A percentile compares a stretch with the other conserved stretches of the same genome.
Evolutionary conservation across 2,113 vertebrate species (phyloP).

Genomic region (Nothobranchius furzeri): DNA sequence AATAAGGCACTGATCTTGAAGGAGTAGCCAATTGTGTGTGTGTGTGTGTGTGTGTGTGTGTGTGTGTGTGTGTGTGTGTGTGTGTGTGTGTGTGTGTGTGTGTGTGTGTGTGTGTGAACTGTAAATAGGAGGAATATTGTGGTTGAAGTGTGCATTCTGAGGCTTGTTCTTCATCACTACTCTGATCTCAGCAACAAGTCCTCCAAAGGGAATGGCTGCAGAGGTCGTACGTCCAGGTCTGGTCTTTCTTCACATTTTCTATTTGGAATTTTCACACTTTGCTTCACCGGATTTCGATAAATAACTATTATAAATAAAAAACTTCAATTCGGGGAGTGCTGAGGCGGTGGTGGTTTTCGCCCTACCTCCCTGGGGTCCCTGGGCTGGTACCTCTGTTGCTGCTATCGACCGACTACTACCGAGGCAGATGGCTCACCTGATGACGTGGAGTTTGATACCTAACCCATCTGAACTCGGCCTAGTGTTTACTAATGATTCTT

Average conservation of each 20-base stretch:
- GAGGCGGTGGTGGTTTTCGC: too few relatives aligned
- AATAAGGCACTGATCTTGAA: constrained; percentile 49
- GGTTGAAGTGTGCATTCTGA: constrained; percentile 19
- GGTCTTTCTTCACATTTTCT: neutral
- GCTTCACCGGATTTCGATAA: neutral
- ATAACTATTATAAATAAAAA: neutral
- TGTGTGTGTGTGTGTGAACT: constrained; percentile 1
- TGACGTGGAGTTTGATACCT: too few relatives aligned
- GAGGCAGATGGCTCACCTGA: too few relatives aligned
- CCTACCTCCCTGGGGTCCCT: too few relatives aligned
- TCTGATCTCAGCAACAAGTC: neutral
- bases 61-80: constrained; percentile 5
- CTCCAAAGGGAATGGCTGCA: neutral
- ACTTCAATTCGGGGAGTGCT: too few relatives aligned
- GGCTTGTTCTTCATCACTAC: constrained; percentile 9
- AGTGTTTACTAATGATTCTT: too few relatives aligned
- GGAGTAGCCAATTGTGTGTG: constrained; percentile 5
- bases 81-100: constrained; percentile 7
- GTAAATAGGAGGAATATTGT: constrained; percentile 5
- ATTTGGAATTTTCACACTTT: neutral
- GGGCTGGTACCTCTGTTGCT: too few relatives aligned
- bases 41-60: constrained; percentile 4
- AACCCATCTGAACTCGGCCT: too few relatives aligned
- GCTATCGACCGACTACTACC: too few relatives aligned
- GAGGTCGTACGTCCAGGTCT: neutral